Evolutionary conservation across 2,888 invertebrate genomes (phyloP), one percentile per base, ranked within the genome.

Genomic region (Ptychoptera albimana): DNA sequence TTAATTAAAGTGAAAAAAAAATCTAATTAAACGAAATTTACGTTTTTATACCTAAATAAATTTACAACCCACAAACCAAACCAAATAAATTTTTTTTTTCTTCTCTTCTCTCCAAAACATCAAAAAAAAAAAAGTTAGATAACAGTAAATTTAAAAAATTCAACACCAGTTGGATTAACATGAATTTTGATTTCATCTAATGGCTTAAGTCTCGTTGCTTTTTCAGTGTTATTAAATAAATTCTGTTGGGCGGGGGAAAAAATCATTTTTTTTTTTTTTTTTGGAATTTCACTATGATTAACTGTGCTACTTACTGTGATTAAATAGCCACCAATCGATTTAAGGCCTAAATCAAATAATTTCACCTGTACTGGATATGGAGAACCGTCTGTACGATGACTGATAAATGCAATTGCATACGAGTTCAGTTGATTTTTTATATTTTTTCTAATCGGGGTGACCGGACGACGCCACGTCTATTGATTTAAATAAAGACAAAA

Each of bases 341-440:
- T 54, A n/a, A 70, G 50, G 3, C 60, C 61, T 11, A 70, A 48
- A 35, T 62, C 60, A 23, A 55, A 53, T 1, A 67, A 49, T 8
- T 54, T 52, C 34, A 59, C 52, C 5, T 50, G 53, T 15, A 63
- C 51, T 8, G 55, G 44, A 46, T 57, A 60, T 2, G 69, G 68
- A 12, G 60, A 54, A 10, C 69, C 69, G 53, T 68, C 68, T 3
- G 56, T 48, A 2, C 68, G 60, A 3, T 60, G 60, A 47, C 66
- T 70, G 2, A 65, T 60, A 50, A 68, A 64, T 30, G 67, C 69
- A 11, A 70, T 54, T 2, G 70, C 70, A 53, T 62, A 67, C 2
- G 68, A 75, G 50, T 61, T 52, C 32, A 65, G 52, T 11, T 57
- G 58, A 16, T 44, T 47, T 31, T 48, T 50, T 2, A 44, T 23